Evolutionary conservation across 1,140 invertebrate species (phyloP), one percentile per base, ranked within the genome.

Genomic region (Ectropis grisescens): DNA sequence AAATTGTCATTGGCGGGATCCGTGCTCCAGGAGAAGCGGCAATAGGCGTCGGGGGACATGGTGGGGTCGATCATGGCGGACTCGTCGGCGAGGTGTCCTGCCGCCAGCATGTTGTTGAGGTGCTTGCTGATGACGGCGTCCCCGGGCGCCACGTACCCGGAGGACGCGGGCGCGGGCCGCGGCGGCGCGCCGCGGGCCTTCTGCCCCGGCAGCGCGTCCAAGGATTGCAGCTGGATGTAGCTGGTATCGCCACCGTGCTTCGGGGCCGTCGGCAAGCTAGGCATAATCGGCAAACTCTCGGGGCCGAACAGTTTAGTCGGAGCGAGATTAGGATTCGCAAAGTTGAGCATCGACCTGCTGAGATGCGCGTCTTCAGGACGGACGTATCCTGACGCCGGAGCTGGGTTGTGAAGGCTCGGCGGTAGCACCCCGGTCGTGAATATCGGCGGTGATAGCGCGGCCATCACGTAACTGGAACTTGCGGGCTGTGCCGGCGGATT

Each of bases 41-140:
- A 82, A 35, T 82, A 83, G 0, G 81, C 76, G 22, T 82, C 79
- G 2, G 82, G 75, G 7, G 79, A 82, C 61, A 79, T 71, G 13
- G 66, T 57, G 1, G 65, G 68, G 30, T 71, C 70, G 12, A 75
- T 37, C 27, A 75, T 62, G 2, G 61, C 69, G 4, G 74, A 67
- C 40, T 78, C 69, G 9, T 78, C 72, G 3, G 51, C 45, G n/a
- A 60, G 47, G 22, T 67, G 62, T 2, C 60, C 57, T 12, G 53
- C 56, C 2, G 60, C 56, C 24, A 75, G 29, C 37, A 78, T 61
- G 39, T 71, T 74, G 35, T 68, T 81, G 0, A 76, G 44, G 30
- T 79, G 76, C 45, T 81, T 81, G 40, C 70, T 78, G 3, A 78
- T 70, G 4, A 81, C 69, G 5, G 64, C 62, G 26, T 76, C 71